These are phyloP conservation scores for Mimumesa dahlbomi DNA, from an alignment of 2,888 invertebrate species.

Conservation along the genomic window DNA sequence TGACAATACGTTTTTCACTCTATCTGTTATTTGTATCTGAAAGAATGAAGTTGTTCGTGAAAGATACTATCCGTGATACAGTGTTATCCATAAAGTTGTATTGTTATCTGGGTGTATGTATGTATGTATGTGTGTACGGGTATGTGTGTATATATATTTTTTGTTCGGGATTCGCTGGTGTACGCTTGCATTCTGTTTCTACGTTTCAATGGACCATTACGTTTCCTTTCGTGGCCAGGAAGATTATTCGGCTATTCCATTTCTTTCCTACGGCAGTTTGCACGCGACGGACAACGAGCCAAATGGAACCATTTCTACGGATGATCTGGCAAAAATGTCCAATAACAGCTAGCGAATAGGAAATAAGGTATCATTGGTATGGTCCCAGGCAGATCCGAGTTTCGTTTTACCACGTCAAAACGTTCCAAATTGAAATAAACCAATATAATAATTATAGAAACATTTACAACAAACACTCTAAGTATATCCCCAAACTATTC, in stretches of 20 bases:
- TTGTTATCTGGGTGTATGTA: too few species aligned
- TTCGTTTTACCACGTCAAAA: conserved; percentile 17
- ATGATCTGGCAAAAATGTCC: conserved; percentile 65
- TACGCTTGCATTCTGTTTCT: background rate
- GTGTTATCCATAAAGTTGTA: too few species aligned
- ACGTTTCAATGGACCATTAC: conserved; percentile 11
- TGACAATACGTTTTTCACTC: too few species aligned
- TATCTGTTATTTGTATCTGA: too few species aligned
- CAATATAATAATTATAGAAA: background rate
- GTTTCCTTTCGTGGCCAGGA: conserved; percentile 8
- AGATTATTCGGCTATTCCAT: conserved; percentile 12
- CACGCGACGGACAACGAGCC: conserved; percentile 30
- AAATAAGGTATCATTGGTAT: conserved; percentile 17
- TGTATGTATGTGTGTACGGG: too few species aligned
- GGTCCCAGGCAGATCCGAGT: background rate
- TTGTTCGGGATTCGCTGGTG: background rate
- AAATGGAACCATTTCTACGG: conserved; percentile 64
- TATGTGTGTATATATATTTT: background rate
- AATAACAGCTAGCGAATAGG: conserved; percentile 48
- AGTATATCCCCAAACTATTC: too few species aligned
- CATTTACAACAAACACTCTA: background rate
- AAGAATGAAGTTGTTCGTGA: too few species aligned
- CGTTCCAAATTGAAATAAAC: conserved; percentile 2
- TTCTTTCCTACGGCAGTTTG: conserved; percentile 23
- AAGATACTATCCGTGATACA: too few species aligned